Percentiles rank a stretch among this genome's conserved stretches.
phyloP scores from a whole-genome alignment of 1,140 invertebrate species.

The Aradophagus sp. region DNA sequence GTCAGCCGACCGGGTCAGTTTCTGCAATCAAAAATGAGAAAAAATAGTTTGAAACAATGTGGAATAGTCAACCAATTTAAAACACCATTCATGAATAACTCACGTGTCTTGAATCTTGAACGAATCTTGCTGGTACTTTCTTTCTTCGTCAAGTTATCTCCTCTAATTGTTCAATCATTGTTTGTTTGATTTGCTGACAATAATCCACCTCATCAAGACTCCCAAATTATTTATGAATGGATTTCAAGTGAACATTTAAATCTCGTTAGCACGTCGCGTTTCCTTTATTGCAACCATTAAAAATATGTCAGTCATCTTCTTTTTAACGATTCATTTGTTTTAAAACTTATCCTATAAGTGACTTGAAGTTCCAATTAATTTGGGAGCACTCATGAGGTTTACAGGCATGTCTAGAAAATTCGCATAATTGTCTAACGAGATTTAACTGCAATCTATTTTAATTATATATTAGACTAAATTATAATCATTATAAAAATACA shows the following conservation, averaged over 20 bases:
- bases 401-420: slow-evolving; percentile 57
- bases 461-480: slow-evolving; percentile 13
- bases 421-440: slow-evolving; percentile 72
- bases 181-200: no score
- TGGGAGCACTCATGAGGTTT: slow-evolving; percentile 74
- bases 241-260: slow-evolving; percentile 68
- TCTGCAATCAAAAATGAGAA: slow-evolving; percentile 69
- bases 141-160: no score
- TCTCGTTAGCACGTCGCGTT: slow-evolving; percentile 72
- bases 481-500: no score
- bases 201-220: slow-evolving; percentile 73
- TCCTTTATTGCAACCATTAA: no score
- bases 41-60: slow-evolving; percentile 57
- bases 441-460: slow-evolving; percentile 71
- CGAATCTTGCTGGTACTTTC: no score
- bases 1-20: slow-evolving; percentile 68
- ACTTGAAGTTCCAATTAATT: no score
- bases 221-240: slow-evolving; percentile 75
- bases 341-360: no score
- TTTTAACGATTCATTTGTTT: slow-evolving; percentile 4
- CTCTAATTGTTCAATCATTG: no score
- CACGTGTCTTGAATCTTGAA: slow-evolving; percentile 21
- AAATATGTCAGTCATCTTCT: no score
- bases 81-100: slow-evolving; percentile 66
- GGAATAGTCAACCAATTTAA: slow-evolving; percentile 12